Evolutionary conservation across 2,888 invertebrate species (phyloP).

Genomic region (Scaptomyza polygonia): DNA sequence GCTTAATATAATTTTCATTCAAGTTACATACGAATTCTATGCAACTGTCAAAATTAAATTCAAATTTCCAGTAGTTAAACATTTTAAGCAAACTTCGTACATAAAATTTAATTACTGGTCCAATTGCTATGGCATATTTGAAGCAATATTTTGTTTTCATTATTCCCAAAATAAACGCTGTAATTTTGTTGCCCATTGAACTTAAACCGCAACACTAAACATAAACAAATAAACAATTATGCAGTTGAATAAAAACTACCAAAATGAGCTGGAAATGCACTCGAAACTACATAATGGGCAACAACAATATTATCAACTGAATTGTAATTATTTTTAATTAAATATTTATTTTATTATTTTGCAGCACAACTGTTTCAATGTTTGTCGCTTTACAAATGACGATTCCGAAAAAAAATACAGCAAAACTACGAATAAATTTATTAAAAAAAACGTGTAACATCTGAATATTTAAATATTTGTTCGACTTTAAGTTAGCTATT

Average conservation of each 20-base stretch:
- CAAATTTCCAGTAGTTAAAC: background rate
- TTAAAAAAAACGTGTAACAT: background rate
- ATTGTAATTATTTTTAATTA: constrained; percentile 55
- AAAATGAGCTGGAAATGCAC: constrained; percentile 29
- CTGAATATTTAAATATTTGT: background rate
- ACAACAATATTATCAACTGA: constrained; percentile 6
- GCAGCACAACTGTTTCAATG: constrained; percentile 18
- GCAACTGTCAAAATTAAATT: background rate
- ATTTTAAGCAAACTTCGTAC: background rate
- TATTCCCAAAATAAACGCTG: constrained; percentile 8
- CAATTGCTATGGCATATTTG: constrained; percentile 1
- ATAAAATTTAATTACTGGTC: background rate
- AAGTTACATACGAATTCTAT: background rate
- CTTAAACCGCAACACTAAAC: constrained; percentile 21
- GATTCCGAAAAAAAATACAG: constrained; percentile 43
- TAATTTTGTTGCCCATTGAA: constrained; percentile 56
- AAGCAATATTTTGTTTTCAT: constrained; percentile 6
- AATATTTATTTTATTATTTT: constrained; percentile 61
- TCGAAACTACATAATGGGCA: constrained; percentile 2
- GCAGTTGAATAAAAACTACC: constrained; percentile 35
- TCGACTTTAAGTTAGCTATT: background rate
- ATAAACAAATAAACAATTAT: constrained; percentile 49
- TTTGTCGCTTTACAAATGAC: constrained; percentile 46
- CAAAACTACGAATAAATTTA: constrained; percentile 54
- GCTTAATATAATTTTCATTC: background rate